Percentiles rank a stretch among this genome's conserved stretches.
phyloP scores from a whole-genome alignment of 2,888 invertebrate species.

The Dione juno region DNA sequence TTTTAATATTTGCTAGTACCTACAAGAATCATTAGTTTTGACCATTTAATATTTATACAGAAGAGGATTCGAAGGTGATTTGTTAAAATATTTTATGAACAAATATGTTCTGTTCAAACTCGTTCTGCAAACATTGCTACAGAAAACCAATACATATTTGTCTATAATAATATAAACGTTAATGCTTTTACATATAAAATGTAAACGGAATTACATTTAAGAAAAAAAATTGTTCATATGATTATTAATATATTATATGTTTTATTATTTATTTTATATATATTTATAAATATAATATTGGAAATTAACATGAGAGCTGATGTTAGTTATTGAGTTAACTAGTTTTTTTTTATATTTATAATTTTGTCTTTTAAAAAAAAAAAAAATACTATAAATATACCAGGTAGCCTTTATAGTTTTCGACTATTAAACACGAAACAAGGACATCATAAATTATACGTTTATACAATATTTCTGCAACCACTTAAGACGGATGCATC shows the following conservation, averaged over 20 bases:
- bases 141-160: constrained; percentile 3
- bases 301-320: too few relatives aligned
- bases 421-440: too few relatives aligned
- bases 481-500: constrained; percentile 2
- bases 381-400: too few relatives aligned
- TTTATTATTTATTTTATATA: too few relatives aligned
- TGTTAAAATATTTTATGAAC: constrained; percentile 24
- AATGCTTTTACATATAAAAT: neutral
- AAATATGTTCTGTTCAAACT: constrained; percentile 26
- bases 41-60: constrained; percentile 13
- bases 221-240: neutral
- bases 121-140: constrained; percentile 20
- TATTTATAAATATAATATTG: too few relatives aligned
- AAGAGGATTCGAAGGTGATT: constrained; percentile 28
- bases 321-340: too few relatives aligned
- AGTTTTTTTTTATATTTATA: too few relatives aligned
- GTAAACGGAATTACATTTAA: neutral
- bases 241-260: too few relatives aligned
- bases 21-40: constrained; percentile 11
- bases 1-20: constrained; percentile 25
- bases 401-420: too few relatives aligned
- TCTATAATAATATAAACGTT: neutral
- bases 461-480: constrained; percentile 9
- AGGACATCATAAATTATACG: neutral
- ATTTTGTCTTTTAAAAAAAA: too few relatives aligned